A percentile compares a stretch with the other conserved stretches of the same genome.
phyloP scores from a whole-genome alignment of 2,113 vertebrate genomes.

The Psammodynastes pulverulentus region DNA sequence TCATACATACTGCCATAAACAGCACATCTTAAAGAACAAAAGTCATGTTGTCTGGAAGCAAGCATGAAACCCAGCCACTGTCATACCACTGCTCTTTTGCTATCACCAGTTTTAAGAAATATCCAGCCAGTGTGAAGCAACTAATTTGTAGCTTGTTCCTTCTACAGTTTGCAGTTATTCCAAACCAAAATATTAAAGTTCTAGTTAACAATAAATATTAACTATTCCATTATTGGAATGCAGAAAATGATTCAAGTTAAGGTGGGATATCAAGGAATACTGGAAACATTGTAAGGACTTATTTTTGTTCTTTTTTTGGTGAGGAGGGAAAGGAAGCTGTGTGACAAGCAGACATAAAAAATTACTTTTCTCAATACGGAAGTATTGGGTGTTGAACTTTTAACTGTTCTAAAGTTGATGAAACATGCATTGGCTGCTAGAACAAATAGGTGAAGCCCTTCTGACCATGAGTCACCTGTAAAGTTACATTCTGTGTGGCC shows the following conservation, averaged over 20 bases:
- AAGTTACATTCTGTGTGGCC: not conserved
- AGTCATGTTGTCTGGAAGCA: not conserved
- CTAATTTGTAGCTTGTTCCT: not conserved
- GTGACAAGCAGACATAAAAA: not conserved
- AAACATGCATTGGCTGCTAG: not conserved
- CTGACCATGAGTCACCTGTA: not conserved
- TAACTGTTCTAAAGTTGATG: not conserved
- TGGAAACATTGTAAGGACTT: not conserved
- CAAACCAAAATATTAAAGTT: not conserved
- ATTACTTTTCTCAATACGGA: not conserved
- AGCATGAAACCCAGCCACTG: not conserved
- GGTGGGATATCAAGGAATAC: not conserved
- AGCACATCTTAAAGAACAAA: slow-evolving; percentile 5
- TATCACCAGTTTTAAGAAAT: not conserved
- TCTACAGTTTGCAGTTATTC: not conserved
- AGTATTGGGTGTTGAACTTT: not conserved
- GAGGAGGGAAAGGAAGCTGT: not conserved
- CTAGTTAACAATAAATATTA: not conserved
- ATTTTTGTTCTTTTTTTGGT: not conserved
- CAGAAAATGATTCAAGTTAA: not conserved
- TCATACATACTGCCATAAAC: not conserved
- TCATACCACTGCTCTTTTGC: not conserved
- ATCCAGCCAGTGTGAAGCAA: not conserved
- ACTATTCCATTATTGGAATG: not conserved
- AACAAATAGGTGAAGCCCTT: not conserved